phyloP scores from a whole-genome alignment of 2,113 vertebrate species.

The Chloroceryle aenea region DNA sequence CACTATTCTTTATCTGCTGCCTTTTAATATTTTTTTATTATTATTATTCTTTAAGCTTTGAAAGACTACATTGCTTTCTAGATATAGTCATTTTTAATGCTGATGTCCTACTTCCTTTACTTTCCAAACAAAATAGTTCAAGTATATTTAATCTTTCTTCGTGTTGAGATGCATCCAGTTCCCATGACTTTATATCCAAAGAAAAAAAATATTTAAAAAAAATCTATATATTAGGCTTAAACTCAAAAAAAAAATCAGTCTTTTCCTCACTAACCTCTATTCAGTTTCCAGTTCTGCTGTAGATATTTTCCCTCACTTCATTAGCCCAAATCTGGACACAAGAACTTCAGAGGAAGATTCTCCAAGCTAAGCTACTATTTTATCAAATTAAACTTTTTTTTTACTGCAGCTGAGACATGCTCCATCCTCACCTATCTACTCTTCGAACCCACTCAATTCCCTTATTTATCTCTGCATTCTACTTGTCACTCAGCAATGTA shows the following conservation, averaged over 20 bases:
- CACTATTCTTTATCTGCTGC: not conserved
- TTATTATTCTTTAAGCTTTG: conserved; percentile 42
- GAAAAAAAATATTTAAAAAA: no score
- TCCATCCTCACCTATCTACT: not conserved
- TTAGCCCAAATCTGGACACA: not conserved
- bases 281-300: not conserved
- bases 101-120: conserved; percentile 24
- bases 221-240: conserved; percentile 52
- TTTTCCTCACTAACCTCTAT: conserved; percentile 23
- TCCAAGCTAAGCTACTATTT: not conserved
- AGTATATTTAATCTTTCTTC: conserved; percentile 47
- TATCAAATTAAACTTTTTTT: not conserved
- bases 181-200: conserved; percentile 38
- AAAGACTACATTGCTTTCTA: conserved; percentile 15
- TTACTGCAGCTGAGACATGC: not conserved
- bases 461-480: not conserved
- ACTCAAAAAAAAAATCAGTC: not conserved
- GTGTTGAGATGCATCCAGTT: conserved; percentile 22
- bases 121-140: conserved; percentile 45
- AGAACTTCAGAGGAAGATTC: not conserved
- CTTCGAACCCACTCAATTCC: not conserved
- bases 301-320: conserved; percentile 38
- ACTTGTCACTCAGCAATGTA: not conserved
- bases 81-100: conserved; percentile 62
- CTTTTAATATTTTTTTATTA: conserved; percentile 59